Evolutionary conservation across 2,888 invertebrate genomes (phyloP), one percentile per base, ranked within the genome.

Genomic region (Andrena fulva): DNA sequence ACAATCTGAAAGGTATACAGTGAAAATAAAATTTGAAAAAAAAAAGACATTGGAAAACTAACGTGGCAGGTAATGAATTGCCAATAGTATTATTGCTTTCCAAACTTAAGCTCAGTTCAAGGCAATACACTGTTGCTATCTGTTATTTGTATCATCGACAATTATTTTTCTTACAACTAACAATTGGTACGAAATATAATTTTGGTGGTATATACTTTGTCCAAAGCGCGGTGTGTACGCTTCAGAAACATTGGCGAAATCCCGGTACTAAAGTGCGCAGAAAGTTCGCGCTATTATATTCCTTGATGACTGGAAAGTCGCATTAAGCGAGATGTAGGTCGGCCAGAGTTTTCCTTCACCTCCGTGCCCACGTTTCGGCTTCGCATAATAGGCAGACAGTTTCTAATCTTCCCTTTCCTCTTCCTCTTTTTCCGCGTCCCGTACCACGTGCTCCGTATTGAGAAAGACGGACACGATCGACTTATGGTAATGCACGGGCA

Each of bases 401-500:
- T 33, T 77, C 64, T 64, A 54, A 48, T 72, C 75, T 50, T 70
- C 48, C 20, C 60, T 63, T 59, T 52, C 62, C 60, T 35, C 31
- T 52, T 24, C 35, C 20, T 50, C 24, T 66, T 35, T 52, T 35
- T 12, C 54, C 77, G 72, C 54, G 31, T 62, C 67, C 50, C 56
- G 66, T 29, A 42, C 63, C 64, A 64, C 81, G 78, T 76, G 82
- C 69, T 75, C 80, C 75, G 86, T 78, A 71, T 69, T 66, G 71
- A 80, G 59, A 73, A 80, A 74, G 82, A 86, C 80, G 78, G 72
- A 87, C 83, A 78, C 85, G 89, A 90, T 90, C 89, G 88, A 89
- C 85, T 90, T 90, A 90, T 89, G 89, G 81, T 89, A 90, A 90
- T 90, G 87, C 80, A 83, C 68, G 85, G 85, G 81, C 84, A 90